A percentile compares a stretch with the other conserved stretches of the same genome.
Conservation (phyloP, 2,797 vertebrate genomes). For the Hemibagrus guttatus region DNA sequence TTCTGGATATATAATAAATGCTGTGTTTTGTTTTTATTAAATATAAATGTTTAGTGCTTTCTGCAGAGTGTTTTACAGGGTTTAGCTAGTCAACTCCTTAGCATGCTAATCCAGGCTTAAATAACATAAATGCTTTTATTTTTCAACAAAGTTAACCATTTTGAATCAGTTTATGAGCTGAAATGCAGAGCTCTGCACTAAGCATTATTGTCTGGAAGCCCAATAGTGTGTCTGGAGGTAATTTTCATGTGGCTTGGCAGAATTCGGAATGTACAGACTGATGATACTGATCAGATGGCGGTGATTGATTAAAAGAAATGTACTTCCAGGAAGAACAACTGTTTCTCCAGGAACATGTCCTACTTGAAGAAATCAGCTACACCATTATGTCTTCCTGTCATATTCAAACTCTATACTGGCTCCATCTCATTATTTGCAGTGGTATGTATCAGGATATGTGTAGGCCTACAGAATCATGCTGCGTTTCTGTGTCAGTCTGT, state of each 20-base stretch:
- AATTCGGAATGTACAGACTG: background rate
- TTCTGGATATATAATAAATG: background rate
- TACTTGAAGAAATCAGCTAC: constrained; percentile 5
- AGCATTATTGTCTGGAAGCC: background rate
- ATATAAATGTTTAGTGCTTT: background rate
- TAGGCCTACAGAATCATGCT: constrained; percentile 29
- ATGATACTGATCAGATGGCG: constrained; percentile 4
- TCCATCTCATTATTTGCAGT: background rate
- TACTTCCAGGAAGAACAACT: constrained; percentile 1
- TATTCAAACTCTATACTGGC: background rate
- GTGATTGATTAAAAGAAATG: constrained; percentile 14
- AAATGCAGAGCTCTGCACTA: constrained; percentile 7
- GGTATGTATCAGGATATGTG: constrained; percentile 36
- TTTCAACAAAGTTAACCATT: background rate
- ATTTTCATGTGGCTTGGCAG: background rate
- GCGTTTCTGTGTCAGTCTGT: constrained; percentile 35
- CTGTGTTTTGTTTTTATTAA: background rate
- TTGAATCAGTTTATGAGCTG: background rate
- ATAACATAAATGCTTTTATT: constrained; percentile 5
- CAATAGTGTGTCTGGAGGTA: background rate
- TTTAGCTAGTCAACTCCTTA: background rate
- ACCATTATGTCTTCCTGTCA: background rate
- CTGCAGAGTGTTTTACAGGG: background rate
- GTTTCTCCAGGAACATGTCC: background rate
- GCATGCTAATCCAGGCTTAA: background rate